Base-by-base conservation (phyloP, 2,888 invertebrate genomes). In the Nipponacmea schrenckii region DNA sequence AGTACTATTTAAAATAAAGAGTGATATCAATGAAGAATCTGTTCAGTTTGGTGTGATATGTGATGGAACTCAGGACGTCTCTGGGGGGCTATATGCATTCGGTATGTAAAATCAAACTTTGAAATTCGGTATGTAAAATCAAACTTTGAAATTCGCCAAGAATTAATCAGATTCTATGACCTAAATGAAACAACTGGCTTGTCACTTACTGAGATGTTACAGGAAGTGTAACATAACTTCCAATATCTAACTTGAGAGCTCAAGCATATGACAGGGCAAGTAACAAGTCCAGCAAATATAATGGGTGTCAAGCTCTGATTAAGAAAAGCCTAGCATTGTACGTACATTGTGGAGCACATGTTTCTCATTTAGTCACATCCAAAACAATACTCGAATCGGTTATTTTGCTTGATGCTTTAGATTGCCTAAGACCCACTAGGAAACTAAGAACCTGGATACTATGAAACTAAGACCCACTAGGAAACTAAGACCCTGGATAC, bases 41-140 rank as follows among this genome's bases (percentile, higher is more conserved):
- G 56, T 56, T 56, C 56, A 56, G 56, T 56, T 56, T 56, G 56
- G 56, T n/a, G 20, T 56, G 39, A 10, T n/a, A 20, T 56, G 56
- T 56, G 56, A 56, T 24, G 56, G 56, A 20, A 56, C 50, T n/a
- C 50, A 50, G 20, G 50, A 50, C 20, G 50, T 50, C 20, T 50
- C 50, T 50, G 50, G 50, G 20, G 14, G 50, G 17, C 50, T 5
- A 50, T 50, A 50, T 50, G 50, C 17, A 50, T 50, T 50, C 50
- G 50, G 17, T 20, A 50, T 50, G 50, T 50, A 20, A 50, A 50
- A 31, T 31, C 31, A 31, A 31, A 31, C 31, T 20, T 50, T 50
- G 50, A 50, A 50, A 50, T 50, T n/a, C 17, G 50, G 17, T 20
- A 50, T 50, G 50, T 50, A 20, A 50, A 50, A 31, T 31, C 31